A percentile compares a stretch with the other conserved stretches of the same genome.
Conservation (phyloP, 2,113 vertebrate species). For the Emydocephalus ijimae region DNA sequence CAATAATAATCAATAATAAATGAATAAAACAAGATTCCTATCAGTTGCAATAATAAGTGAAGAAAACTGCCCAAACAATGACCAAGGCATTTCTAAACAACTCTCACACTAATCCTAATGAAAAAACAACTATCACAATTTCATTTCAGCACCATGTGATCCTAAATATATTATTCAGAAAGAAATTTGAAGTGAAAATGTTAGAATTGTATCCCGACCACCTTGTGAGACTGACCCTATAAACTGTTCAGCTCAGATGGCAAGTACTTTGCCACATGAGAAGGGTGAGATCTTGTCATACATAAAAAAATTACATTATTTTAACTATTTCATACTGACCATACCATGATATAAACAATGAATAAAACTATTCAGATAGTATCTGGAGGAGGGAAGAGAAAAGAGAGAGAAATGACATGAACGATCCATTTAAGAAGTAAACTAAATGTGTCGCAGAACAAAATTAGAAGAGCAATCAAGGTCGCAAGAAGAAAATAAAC, state of each 20-base stretch:
- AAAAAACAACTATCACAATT: neutral
- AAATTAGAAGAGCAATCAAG: neutral
- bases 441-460: neutral
- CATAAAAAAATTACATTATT: neutral
- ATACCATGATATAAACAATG: neutral
- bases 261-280: neutral
- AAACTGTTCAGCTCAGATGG: neutral
- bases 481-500: neutral
- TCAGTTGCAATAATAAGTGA: neutral
- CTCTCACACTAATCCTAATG: neutral
- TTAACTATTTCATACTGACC: neutral
- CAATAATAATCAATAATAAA: neutral
- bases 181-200: neutral
- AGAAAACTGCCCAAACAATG: neutral
- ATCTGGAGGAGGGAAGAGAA: neutral
- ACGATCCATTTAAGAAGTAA: neutral
- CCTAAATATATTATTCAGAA: neutral
- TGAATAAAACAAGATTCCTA: neutral
- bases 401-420: neutral
- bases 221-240: neutral
- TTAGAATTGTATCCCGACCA: neutral
- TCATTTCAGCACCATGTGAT: neutral
- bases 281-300: neutral
- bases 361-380: neutral
- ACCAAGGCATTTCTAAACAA: neutral